Conservation (phyloP, 2,113 vertebrate species). For the Saccopteryx leptura region DNA sequence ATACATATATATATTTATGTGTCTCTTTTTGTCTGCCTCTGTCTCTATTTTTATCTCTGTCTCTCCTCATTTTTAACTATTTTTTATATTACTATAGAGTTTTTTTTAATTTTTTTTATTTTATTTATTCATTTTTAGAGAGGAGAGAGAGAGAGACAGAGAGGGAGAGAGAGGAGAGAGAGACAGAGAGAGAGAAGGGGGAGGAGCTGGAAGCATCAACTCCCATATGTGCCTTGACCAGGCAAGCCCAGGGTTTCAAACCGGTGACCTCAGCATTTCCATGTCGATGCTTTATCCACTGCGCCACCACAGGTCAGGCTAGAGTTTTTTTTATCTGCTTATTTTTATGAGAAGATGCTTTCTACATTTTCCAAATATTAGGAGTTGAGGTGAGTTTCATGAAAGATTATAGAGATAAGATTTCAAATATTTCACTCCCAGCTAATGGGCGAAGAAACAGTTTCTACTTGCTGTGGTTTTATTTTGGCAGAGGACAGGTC, state of each 20-base stretch:
- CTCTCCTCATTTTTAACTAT: neutral
- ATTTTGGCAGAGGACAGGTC: neutral
- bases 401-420: neutral
- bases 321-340: too few species aligned
- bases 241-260: too few species aligned
- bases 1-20: neutral
- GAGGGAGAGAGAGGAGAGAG: too few species aligned
- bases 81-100: neutral
- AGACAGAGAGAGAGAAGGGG: too few species aligned
- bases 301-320: too few species aligned
- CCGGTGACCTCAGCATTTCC: too few species aligned
- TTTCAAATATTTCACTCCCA: neutral
- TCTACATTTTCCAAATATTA: neutral
- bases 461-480: neutral
- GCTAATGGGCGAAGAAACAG: neutral
- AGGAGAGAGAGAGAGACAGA: too few species aligned
- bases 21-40: neutral
- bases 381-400: neutral
- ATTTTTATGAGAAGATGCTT: neutral
- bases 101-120: too few species aligned
- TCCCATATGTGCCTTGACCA: too few species aligned
- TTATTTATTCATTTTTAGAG: constrained; percentile 24
- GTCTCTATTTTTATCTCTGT: neutral
- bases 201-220: too few species aligned
- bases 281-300: too few species aligned